Percentiles rank a stretch among this genome's conserved stretches.
Conservation (phyloP, 2,113 vertebrate species). For the Chloropsis cyanopogon region DNA sequence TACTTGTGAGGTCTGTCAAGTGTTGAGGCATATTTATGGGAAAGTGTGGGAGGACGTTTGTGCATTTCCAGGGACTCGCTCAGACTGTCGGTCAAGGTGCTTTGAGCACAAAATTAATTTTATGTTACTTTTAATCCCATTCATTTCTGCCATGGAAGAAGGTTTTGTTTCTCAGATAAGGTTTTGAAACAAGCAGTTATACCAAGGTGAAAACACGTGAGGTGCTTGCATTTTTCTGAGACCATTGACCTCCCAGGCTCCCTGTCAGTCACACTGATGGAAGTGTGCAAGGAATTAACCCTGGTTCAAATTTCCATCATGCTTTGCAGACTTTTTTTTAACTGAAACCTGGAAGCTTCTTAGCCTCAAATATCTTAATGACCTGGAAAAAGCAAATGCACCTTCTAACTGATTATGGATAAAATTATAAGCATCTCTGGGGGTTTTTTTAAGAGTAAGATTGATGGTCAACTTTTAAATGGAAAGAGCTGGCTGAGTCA, state of each 20-base stretch:
- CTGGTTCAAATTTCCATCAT: not conserved
- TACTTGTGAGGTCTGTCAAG: not conserved
- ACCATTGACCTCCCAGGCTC: not conserved
- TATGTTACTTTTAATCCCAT: slow-evolving; percentile 8
- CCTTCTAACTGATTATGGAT: not conserved
- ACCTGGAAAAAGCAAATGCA: not conserved
- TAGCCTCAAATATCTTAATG: not conserved
- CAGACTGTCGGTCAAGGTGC: not conserved
- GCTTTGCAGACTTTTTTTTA: not conserved
- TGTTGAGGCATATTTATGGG: slow-evolving; percentile 33
- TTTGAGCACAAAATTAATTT: slow-evolving; percentile 16
- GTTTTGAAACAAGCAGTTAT: not conserved
- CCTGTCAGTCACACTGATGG: not conserved
- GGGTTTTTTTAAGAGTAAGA: not conserved
- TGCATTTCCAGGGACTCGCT: not conserved
- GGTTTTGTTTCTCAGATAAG: slow-evolving; percentile 15
- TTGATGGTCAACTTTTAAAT: not conserved
- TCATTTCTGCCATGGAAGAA: not conserved
- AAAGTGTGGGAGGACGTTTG: slow-evolving; percentile 4
- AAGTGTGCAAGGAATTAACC: not conserved
- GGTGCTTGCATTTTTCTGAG: not conserved
- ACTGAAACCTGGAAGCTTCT: not conserved
- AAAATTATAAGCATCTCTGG: not conserved
- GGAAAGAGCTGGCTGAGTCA: slow-evolving; percentile 23
- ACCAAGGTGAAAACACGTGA: not conserved